These are phyloP conservation scores for Polydrusus pterygomalis DNA, from an alignment of 2,888 invertebrate species.

Conservation along the genomic window DNA sequence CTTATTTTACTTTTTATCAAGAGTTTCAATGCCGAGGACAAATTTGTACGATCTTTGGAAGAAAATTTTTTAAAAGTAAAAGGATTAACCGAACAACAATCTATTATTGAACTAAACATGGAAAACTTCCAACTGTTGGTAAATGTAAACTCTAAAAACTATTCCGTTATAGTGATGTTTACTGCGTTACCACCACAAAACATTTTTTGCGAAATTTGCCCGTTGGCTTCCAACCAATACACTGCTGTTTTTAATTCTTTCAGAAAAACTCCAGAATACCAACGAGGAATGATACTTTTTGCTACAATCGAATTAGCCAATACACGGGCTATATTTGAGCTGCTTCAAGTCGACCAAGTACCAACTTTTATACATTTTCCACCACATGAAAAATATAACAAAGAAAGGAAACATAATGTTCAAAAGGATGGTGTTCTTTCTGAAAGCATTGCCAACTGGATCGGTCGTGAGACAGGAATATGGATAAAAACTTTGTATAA, in stretches of 20 bases:
- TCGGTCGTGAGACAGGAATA: background rate
- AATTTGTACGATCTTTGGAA: background rate
- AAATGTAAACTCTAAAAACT: background rate
- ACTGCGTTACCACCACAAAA: background rate
- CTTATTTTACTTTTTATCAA: background rate
- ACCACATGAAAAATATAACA: background rate
- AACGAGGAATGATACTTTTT: constrained; percentile 1
- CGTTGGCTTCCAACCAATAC: background rate
- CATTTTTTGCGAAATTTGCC: constrained; percentile 2
- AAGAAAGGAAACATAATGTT: background rate
- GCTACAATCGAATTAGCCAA: background rate
- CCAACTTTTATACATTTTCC: constrained; percentile 5
- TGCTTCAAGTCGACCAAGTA: background rate
- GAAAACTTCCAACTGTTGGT: background rate
- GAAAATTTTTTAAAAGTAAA: background rate
- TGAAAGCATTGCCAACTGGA: background rate
- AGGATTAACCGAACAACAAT: background rate
- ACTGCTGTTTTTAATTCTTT: background rate
- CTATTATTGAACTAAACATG: constrained; percentile 11
- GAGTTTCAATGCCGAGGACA: background rate
- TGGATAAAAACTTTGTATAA: background rate
- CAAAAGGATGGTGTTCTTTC: background rate
- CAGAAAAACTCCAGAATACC: background rate
- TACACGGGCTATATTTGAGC: background rate
- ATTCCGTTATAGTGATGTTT: constrained; percentile 18